Evolutionary conservation across 2,888 invertebrate genomes (phyloP).

Genomic region (Drosophila barbarae): DNA sequence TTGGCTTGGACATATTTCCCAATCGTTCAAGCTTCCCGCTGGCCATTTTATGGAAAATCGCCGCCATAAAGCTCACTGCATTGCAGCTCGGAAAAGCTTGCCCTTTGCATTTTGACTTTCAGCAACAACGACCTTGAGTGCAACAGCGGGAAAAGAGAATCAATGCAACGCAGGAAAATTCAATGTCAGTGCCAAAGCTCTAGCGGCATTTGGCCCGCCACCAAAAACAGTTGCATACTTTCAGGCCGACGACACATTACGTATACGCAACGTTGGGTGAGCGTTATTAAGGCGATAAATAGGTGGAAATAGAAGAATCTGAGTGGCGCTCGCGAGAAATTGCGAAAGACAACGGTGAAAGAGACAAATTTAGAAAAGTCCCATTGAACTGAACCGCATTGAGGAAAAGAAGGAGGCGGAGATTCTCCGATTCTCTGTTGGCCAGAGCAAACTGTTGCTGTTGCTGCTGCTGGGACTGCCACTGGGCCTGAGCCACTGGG

Average conservation of each 20-base stretch:
- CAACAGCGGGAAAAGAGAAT: constrained; percentile 39
- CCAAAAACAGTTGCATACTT: constrained; percentile 31
- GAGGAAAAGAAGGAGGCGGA: background rate
- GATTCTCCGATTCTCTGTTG: constrained; percentile 25
- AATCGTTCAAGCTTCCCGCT: background rate
- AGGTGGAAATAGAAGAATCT: constrained; percentile 2
- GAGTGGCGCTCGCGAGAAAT: constrained; percentile 30
- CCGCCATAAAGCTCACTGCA: constrained; percentile 6
- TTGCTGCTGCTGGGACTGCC: constrained; percentile 32
- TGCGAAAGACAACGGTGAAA: constrained; percentile 15
- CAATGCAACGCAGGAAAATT: constrained; percentile 55
- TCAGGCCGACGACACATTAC: constrained; percentile 31
- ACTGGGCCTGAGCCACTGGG: constrained; percentile 40
- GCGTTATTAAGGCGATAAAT: constrained; percentile 29
- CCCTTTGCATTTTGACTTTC: constrained; percentile 15
- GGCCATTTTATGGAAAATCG: constrained; percentile 8
- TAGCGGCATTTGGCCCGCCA: constrained; percentile 21
- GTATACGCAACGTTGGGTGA: constrained; percentile 30
- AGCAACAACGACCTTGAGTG: constrained; percentile 62
- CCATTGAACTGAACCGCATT: constrained; percentile 4
- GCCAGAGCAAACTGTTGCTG: constrained; percentile 66
- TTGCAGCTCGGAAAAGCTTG: constrained; percentile 39
- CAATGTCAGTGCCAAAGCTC: constrained; percentile 67
- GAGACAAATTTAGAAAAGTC: constrained; percentile 43
- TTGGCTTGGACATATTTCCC: constrained; percentile 2